Base-by-base conservation (phyloP, 2,888 invertebrate genomes). In the Antheraea yamamai region DNA sequence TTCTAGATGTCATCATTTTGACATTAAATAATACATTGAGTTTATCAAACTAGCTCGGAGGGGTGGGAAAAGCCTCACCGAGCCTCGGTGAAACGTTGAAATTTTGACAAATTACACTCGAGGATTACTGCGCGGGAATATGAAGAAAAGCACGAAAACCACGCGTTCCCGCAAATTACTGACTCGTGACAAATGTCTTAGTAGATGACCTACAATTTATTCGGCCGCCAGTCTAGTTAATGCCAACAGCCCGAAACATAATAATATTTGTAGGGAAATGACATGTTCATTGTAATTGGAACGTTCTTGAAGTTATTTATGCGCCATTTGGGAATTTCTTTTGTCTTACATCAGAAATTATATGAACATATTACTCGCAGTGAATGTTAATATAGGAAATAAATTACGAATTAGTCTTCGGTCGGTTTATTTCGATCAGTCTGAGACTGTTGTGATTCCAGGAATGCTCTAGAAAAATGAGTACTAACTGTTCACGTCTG, bases 101-200 rank as follows among this genome's bases (percentile, higher is more conserved):
- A 90, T 88, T 90, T 91, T 92, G 91, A 92, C 89, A 92, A 92
- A 92, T 92, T 86, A 87, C 86, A 82, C 81, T 83, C 81, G 83
- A 85, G 90, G 89, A 91, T 91, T 91, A 90, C 90, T 86, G 79
- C 81, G 82, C 82, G 85, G 85, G 86, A 90, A 90, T 90, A 90
- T 89, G 89, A 89, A 90, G 90, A 90, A 91, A 91, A 88, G 88
- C 86, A 87, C 90, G 90, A 90, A 90, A 91, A 88, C 88, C 86
- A 87, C 88, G 87, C 88, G 84, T 89, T 88, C 87, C 84, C 88
- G 81, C 89, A 91, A 91, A 91, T 91, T 88, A 89, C 89, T 86
- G 88, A 85, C 87, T 86, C 80, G 84, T 89, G 89, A 91, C 88
- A 88, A 91, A 91, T 90, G 85, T 81, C 82, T 73, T 77, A 74